Base-by-base conservation (phyloP, 2,888 invertebrate genomes). In the Diaperis boleti region DNA sequence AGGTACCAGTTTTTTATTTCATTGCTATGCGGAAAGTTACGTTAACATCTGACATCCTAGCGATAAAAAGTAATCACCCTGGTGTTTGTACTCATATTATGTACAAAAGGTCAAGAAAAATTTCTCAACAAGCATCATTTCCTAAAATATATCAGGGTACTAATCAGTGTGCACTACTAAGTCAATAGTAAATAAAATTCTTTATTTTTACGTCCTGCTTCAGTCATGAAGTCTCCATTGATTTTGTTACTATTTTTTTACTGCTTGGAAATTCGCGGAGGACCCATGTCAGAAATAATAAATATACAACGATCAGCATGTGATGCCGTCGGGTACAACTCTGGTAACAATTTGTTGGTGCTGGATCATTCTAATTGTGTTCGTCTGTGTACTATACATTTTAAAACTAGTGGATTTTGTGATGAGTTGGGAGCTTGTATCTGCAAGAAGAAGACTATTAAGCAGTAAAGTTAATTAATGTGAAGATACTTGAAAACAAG, bases 351-450 rank as follows among this genome's bases (percentile, higher is more conserved):
- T 7, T 26, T n/a, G 18, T 13, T 44, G 2, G 26, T 44, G 10
- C 3, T 44, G 20, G 44, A 44, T 13, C 20, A 44, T 11, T 44
- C 44, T 2, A 44, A 44, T 8, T 44, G 44, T 44, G 44, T 6
- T 11, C 44, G 44, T 6, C 26, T 44, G 11, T 44, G 44, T 18
- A 20, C 20, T 11, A 2, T 44, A 10, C 22, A 44, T 6, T 13
- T 6, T 5, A 44, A 44, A 3, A 7, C 44, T 1, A 22, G 6
- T 1, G 44, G 44, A 13, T 20, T 13, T 5, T 44, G 44, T 11
- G 22, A 44, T 7, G 44, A 44, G 7, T 1, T 44, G 26, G 44
- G 44, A 7, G 44, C 44, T 6, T 44, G 44, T 13, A 44, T 44
- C 11, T 44, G 44, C 26, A 44, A 26, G 18, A 10, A 11, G 22